Base-by-base conservation (phyloP, 1,140 invertebrate species). In the Drosophila ercepeae region DNA sequence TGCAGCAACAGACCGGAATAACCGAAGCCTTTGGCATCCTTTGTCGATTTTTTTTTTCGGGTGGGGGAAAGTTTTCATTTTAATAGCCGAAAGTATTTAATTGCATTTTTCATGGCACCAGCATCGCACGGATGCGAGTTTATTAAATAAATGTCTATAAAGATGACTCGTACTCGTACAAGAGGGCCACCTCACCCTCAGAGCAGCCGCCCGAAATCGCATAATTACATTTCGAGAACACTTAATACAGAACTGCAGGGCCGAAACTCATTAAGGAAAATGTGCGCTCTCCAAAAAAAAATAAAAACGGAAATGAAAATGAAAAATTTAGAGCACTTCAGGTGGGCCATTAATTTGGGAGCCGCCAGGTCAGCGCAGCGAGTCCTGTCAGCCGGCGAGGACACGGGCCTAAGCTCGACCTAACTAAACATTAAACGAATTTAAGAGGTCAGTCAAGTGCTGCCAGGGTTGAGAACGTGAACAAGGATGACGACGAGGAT, bases 341-440 rank as follows among this genome's bases (percentile, higher is more conserved):
- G 70, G 39, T 58, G 54, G 61, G 39, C 76, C 72, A 82, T 82
- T 82, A 77, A 82, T 82, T 82, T 61, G 36, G 54, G 42, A 27
- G 53, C 70, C 44, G n/a, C 27, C 57, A 50, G 53, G 23, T 41
- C 54, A 49, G 44, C 23, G 44, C 4, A n/a, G 16, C 36, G 14
- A 29, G 27, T 41, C 29, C 73, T 72, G 72, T 81, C 77, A 70
- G 77, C 49, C 55, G 25, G 14, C 8, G 46, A 18, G 39, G 36
- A 39, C 54, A 51, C 41, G 51, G 52, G 52, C 50, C 70, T 73
- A 53, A 74, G 59, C 60, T 57, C 78, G 67, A 86, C 81, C 81
- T 84, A 86, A 86, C 81, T 86, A 86, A 86, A 84, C 75, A 84
- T 86, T 86, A 73, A 86, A 69, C 52, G 76, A 86, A 86, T 86